Percentiles rank a stretch among this genome's conserved stretches.
phyloP scores from a whole-genome alignment of 2,888 invertebrate genomes.

The Minunthozetes semirufus region DNA sequence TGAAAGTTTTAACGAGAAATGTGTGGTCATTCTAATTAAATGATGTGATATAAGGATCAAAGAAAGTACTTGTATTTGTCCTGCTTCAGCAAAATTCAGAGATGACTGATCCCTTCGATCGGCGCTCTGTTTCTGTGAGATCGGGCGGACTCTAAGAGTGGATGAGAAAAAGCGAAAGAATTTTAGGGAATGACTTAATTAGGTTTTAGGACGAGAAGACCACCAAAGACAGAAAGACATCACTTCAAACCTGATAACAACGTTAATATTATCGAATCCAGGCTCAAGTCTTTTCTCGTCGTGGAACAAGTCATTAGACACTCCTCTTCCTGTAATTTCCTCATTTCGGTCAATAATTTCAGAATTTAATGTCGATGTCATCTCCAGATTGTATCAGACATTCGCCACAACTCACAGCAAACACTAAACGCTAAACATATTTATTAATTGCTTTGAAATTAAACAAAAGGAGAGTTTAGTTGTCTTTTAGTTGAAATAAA shows the following conservation, averaged over 20 bases:
- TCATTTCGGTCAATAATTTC: slow-evolving; percentile 6
- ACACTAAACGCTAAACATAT: slow-evolving; percentile 7
- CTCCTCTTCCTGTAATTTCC: slow-evolving; percentile 23
- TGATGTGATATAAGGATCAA: too few relatives aligned
- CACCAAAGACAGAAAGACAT: neutral
- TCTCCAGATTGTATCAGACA: slow-evolving; percentile 7
- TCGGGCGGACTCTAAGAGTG: slow-evolving; percentile 4
- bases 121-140: neutral
- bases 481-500: neutral
- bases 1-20: too few relatives aligned
- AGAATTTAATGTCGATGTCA: slow-evolving; percentile 22
- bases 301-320: slow-evolving; percentile 15
- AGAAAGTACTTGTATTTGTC: slow-evolving; percentile 65
- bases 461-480: neutral
- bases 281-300: neutral
- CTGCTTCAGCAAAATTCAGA: slow-evolving; percentile 78
- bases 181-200: neutral
- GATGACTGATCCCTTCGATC: slow-evolving; percentile 45
- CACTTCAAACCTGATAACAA: slow-evolving; percentile 65
- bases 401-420: slow-evolving; percentile 15
- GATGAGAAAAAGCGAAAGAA: neutral
- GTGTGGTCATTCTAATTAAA: too few relatives aligned
- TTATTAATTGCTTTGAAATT: slow-evolving; percentile 20
- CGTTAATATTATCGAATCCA: slow-evolving; percentile 68
- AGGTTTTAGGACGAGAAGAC: neutral